phyloP scores from a whole-genome alignment of 64 coral and sea anemone species.

The Stichodactyla mertensii region DNA sequence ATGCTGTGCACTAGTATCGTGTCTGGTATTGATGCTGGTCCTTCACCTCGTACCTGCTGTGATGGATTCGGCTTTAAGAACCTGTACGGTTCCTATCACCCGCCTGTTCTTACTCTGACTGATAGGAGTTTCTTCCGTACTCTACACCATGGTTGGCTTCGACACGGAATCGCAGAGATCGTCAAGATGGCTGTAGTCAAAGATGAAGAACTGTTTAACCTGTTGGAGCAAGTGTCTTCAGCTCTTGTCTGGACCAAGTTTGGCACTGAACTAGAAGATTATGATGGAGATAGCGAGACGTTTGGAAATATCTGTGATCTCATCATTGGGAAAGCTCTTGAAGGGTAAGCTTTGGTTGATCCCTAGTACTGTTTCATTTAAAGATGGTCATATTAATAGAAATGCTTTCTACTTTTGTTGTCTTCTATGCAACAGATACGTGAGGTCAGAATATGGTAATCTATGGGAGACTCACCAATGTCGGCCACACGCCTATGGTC shows the following conservation, averaged over 20 bases:
- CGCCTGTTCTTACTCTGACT: conserved; percentile 53
- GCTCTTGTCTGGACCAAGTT: conserved; percentile 57
- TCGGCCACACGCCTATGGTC: conserved; percentile 68
- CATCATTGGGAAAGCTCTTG: conserved; percentile 71
- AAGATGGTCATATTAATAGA: too few species aligned
- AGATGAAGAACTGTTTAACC: conserved; percentile 50
- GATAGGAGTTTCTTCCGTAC: conserved; percentile 62
- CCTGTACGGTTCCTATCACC: conserved; percentile 75
- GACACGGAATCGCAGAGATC: conserved; percentile 76
- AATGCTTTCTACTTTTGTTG: neutral
- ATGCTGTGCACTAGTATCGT: conserved; percentile 69
- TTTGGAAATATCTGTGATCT: conserved; percentile 59
- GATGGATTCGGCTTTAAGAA: conserved; percentile 76
- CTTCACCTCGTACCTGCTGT: conserved; percentile 63
- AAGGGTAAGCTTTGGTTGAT: conserved; percentile 19
- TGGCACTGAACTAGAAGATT: conserved; percentile 55
- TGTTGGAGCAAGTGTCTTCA: conserved; percentile 37
- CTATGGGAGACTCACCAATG: conserved; percentile 70
- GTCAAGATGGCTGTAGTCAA: conserved; percentile 78
- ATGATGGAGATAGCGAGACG: conserved; percentile 8
- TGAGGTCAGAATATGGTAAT: conserved; percentile 67
- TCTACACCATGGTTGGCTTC: conserved; percentile 46
- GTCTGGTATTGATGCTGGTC: conserved; percentile 66
- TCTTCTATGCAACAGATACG: conserved; percentile 25
- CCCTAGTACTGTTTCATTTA: too few species aligned